Base-by-base conservation (phyloP, 2,888 invertebrate species). In the Aspidiotus destructor region DNA sequence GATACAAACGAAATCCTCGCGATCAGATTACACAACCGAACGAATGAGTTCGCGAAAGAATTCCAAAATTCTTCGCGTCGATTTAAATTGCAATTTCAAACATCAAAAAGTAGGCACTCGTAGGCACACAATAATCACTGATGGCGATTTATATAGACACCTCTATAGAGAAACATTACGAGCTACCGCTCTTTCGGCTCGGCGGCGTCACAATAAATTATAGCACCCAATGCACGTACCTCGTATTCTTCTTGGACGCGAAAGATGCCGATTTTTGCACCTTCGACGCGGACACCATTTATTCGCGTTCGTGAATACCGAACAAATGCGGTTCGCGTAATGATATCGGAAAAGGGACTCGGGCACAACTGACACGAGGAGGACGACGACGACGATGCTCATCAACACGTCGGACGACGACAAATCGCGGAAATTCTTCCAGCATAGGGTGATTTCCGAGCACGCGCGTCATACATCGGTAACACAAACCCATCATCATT, bases 211-310 rank as follows among this genome's bases (percentile, higher is more conserved):
- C 28, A 28, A 28, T 28, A 28, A 28, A 28, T 28, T 28, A 28
- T 28, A 28, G 28, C 28, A 28, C 28, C 28, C 28, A 48, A 48
- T 44, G 2, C 42, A 62, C 62, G 52, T 62, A 62, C 62, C 62
- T 62, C 52, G 62, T 5, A n/a, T 62, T 62, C 16, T 17, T 62
- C 52, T 16, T 62, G 52, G 52, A 48, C 52, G 62, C 52, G 53
- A 62, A 62, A 52, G 53, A 52, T 53, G 53, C 62, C 8, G 15
- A 53, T 40, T 62, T 62, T 53, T 62, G 48, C 16, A 52, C 53
- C 41, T 62, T 62, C 41, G 41, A 44, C 62, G 62, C 48, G 53
- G 62, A 62, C 62, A 62, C 62, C 62, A 62, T 62, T 62, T 62
- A 62, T 48, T 40, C 52, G 53, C 62, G 62, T n/a, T n/a, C 3